Conservation (phyloP, 2,797 vertebrate genomes). For the Microctenopoma steveboyesi region DNA sequence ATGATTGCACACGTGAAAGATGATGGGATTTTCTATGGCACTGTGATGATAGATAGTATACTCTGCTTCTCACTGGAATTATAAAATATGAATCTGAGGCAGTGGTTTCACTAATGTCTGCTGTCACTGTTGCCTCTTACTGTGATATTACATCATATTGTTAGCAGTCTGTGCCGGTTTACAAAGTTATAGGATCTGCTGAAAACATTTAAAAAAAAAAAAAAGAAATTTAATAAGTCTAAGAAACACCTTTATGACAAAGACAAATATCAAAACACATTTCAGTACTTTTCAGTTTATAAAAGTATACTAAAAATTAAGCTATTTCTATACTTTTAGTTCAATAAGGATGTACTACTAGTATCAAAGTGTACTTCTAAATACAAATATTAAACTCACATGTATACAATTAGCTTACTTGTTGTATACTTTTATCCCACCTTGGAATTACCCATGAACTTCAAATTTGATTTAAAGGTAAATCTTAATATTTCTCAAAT, state of each 20-base stretch:
- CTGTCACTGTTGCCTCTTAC: slow-evolving; percentile 50
- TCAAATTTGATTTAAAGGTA: too few relatives aligned
- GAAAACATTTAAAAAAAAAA: neutral
- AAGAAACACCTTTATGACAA: slow-evolving; percentile 26
- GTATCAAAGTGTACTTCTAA: too few relatives aligned
- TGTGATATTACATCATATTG: slow-evolving; percentile 60
- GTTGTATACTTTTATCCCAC: too few relatives aligned
- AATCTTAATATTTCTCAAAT: too few relatives aligned
- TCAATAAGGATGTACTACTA: too few relatives aligned
- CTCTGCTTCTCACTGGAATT: slow-evolving; percentile 40
- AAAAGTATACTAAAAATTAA: too few relatives aligned
- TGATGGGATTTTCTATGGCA: slow-evolving; percentile 9
- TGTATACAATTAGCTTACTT: too few relatives aligned
- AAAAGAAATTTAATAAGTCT: slow-evolving; percentile 45
- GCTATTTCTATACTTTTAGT: too few relatives aligned
- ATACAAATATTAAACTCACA: too few relatives aligned
- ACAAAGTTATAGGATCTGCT: slow-evolving; percentile 21
- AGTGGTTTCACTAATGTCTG: slow-evolving; percentile 9
- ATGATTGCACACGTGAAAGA: slow-evolving; percentile 1
- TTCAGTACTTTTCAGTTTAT: too few relatives aligned
- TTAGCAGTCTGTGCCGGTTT: slow-evolving; percentile 39
- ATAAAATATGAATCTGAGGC: slow-evolving; percentile 50
- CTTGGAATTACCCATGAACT: too few relatives aligned
- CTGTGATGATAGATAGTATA: slow-evolving; percentile 20
- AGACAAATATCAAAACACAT: neutral